These are phyloP conservation scores for Pachyramphus minor DNA, from an alignment of 2,113 vertebrate species.

Conservation along the genomic window DNA sequence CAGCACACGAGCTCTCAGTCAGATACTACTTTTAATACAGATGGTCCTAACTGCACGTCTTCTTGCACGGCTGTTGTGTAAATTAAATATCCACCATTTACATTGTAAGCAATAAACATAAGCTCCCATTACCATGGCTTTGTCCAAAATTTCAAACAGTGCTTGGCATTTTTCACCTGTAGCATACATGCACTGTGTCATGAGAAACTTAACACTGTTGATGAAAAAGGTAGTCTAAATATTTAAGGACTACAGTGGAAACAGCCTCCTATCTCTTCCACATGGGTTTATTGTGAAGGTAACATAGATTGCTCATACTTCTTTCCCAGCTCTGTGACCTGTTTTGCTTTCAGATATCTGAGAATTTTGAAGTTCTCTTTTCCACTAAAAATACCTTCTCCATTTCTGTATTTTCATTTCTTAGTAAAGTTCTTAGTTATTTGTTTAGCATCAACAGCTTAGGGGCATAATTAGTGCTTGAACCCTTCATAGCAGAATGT, in stretches of 20 bases:
- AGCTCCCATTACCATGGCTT: neutral
- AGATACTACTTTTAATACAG: neutral
- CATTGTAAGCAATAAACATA: neutral
- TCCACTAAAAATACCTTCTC: neutral
- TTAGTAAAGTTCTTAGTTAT: neutral
- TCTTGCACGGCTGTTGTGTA: neutral
- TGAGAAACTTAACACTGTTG: neutral
- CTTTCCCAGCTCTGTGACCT: neutral
- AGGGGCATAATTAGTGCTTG: neutral
- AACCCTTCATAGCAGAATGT: neutral
- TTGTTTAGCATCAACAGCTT: neutral
- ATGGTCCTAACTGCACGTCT: neutral
- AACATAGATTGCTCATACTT: neutral
- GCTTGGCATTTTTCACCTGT: neutral
- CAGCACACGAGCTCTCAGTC: neutral
- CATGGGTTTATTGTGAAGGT: neutral
- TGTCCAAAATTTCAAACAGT: neutral
- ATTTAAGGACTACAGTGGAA: neutral
- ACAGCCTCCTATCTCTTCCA: neutral
- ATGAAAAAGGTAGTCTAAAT: neutral
- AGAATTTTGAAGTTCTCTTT: neutral
- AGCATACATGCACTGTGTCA: neutral
- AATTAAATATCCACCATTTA: neutral
- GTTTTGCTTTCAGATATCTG: neutral
- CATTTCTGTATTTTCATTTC: neutral